Conservation (phyloP, 2,888 invertebrate species). For the Formica aserva region DNA sequence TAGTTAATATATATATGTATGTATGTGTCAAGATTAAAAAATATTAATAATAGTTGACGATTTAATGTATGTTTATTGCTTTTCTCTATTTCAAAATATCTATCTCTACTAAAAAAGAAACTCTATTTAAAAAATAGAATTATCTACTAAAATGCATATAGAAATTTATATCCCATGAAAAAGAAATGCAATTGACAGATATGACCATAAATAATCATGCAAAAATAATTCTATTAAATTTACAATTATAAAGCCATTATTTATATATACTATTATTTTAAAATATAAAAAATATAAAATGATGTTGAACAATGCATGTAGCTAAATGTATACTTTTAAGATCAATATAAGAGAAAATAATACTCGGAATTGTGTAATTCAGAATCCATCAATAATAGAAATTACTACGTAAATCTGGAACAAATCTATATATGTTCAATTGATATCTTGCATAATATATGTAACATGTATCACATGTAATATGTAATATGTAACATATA, state of each 20-base stretch:
- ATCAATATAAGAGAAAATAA: not conserved
- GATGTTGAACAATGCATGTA: not conserved
- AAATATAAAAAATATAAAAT: not conserved
- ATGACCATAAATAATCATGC: not conserved
- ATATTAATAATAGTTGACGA: not conserved
- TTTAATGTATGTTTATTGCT: not conserved
- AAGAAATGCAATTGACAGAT: not conserved
- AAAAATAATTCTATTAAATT: not conserved
- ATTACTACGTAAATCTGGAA: conserved; percentile 35
- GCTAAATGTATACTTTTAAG: not conserved
- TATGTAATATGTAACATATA: conserved; percentile 24
- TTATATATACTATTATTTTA: not conserved
- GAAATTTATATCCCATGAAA: not conserved
- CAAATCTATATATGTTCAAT: conserved; percentile 7
- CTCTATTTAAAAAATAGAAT: not conserved
- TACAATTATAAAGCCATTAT: not conserved
- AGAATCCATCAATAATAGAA: conserved; percentile 11
- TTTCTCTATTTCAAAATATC: not conserved
- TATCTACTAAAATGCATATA: not conserved
- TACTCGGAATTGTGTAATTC: conserved; percentile 5
- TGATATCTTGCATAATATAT: conserved; percentile 1
- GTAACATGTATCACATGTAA: not conserved
- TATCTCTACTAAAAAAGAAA: not conserved
- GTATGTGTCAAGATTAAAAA: not conserved
- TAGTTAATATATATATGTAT: not conserved